A percentile compares a stretch with the other conserved stretches of the same genome.
These are phyloP conservation scores for Yponomeuta cagnagella DNA, from an alignment of 2,888 invertebrate genomes.

Conservation along the genomic window DNA sequence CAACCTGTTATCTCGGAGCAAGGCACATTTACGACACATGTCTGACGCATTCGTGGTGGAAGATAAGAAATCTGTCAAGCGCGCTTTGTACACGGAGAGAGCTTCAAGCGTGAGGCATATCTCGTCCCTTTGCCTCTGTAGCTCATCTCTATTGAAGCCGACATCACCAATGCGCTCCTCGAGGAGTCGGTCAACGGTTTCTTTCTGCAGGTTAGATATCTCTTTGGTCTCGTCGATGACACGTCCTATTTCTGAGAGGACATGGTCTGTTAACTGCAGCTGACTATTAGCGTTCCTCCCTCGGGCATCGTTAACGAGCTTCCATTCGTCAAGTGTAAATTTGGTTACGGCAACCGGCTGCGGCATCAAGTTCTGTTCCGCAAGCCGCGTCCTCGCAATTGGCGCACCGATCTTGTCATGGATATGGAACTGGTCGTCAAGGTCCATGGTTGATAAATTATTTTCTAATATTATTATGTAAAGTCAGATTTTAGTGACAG, in stretches of 20 bases:
- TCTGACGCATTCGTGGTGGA: conserved; percentile 77
- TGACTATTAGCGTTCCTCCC: conserved; percentile 83
- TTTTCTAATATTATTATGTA: too few relatives aligned
- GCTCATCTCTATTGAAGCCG: conserved; percentile 85
- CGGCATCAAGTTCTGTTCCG: conserved; percentile 62
- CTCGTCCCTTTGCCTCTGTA: conserved; percentile 84
- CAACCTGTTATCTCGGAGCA: conserved; percentile 78
- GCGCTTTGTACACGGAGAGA: conserved; percentile 82
- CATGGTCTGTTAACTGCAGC: conserved; percentile 87
- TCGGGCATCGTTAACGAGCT: conserved; percentile 74
- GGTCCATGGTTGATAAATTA: too few relatives aligned
- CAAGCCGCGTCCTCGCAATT: conserved; percentile 53
- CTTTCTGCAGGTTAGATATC: conserved; percentile 82
- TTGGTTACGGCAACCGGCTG: conserved; percentile 61
- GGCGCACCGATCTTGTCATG: conserved; percentile 60
- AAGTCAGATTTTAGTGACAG: too few relatives aligned
- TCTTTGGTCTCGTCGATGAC: conserved; percentile 83
- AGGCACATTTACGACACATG: conserved; percentile 80
- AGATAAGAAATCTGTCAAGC: conserved; percentile 84
- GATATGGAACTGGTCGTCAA: conserved; percentile 54
- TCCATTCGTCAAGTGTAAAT: conserved; percentile 80
- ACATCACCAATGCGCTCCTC: conserved; percentile 89
- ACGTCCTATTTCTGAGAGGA: conserved; percentile 78
- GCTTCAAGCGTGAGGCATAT: conserved; percentile 87
- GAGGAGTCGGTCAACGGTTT: conserved; percentile 84